Base-by-base conservation (phyloP, 2,888 invertebrate genomes). In the Cyclophora albipunctata region DNA sequence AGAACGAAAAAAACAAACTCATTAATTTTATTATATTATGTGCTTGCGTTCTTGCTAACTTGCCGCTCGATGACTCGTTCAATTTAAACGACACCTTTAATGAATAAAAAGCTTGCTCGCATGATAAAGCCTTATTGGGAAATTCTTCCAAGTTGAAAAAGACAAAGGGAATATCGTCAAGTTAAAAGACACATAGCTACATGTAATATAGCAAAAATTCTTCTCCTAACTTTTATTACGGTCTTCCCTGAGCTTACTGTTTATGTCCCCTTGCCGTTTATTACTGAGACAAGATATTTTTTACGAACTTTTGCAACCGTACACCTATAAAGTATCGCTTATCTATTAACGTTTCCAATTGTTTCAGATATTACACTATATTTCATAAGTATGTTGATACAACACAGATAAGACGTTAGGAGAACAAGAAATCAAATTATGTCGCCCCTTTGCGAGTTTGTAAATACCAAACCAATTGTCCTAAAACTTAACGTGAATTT, bases 261-360 rank as follows among this genome's bases (percentile, higher is more conserved):
- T 78, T 75, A 73, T 73, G 69, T 71, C 71, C 64, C 61, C 64
- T 61, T 62, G 57, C 62, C 67, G 64, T 76, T 77, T 75, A 75
- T 73, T 72, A 70, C 71, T 63, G 54, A 64, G 66, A 73, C 63
- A 64, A 77, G 73, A 78, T 73, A 75, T 74, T 73, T 77, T 78
- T 75, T 75, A 75, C 69, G 66, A 67, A 68, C 66, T 64, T 66
- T 64, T 55, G 54, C 56, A 63, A 63, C 60, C 58, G 59, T 66
- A 67, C 59, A 66, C 64, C 68, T 59, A 66, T 73, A 69, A 71
- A 68, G 64, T 63, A 61, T 57, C 61, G 59, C 64, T 67, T 63
- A 62, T 59, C 65, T 64, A 60, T 60, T 60, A 57, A 62, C 58
- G 62, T 58, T 57, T 46, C 51, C 50, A 52, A 55, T 55, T 48